Conservation (phyloP, 2,113 vertebrate genomes). For the Paradoxurus hermaphroditus region DNA sequence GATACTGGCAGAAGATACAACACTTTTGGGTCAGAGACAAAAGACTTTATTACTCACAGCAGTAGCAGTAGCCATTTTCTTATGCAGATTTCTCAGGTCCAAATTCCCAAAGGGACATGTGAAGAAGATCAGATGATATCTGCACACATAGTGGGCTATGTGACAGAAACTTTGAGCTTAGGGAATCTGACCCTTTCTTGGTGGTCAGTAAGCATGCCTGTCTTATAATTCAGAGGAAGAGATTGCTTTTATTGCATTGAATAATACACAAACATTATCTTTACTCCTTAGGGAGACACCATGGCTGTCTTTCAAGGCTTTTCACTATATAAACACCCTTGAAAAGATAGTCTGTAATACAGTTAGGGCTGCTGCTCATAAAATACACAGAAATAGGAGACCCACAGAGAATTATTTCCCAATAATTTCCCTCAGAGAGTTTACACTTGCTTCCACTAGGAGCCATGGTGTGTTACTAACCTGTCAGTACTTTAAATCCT, state of each 20-base stretch:
- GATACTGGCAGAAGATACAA: background rate
- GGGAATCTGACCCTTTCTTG: background rate
- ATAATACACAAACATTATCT: background rate
- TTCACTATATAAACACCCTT: background rate
- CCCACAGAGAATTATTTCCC: background rate
- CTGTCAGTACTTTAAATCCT: background rate
- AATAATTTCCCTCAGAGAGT: background rate
- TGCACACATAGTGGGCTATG: background rate
- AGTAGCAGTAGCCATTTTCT: background rate
- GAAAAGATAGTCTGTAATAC: background rate
- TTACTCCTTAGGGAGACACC: background rate
- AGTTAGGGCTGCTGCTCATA: background rate
- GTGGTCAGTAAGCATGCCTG: background rate
- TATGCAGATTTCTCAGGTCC: background rate
- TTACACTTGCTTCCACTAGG: background rate
- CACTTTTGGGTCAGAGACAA: background rate
- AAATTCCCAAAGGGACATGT: background rate
- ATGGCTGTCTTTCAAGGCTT: background rate
- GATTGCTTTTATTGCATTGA: background rate
- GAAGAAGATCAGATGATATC: background rate
- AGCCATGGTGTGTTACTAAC: background rate
- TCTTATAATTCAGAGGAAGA: background rate
- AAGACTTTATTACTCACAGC: background rate
- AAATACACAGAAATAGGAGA: background rate
- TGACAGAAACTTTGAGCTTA: background rate